Percentiles rank a stretch among this genome's conserved stretches.
These are phyloP conservation scores for Anniella stebbinsi DNA, from an alignment of 2,797 vertebrate genomes.

Conservation along the genomic window DNA sequence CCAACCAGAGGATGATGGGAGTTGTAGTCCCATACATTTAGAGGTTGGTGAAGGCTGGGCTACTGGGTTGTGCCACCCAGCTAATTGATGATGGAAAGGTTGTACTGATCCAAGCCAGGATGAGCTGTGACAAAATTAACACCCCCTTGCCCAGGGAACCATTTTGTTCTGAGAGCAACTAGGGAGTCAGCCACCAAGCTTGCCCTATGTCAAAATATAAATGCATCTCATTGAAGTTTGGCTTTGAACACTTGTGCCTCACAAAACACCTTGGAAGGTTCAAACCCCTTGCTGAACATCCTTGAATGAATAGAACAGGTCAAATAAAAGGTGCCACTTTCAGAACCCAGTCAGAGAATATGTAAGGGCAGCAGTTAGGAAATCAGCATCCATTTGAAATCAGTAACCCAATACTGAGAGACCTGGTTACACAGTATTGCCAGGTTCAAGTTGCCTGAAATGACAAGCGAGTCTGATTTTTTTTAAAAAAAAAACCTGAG, in stretches of 20 bases:
- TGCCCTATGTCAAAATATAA: background rate
- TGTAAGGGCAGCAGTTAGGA: conserved; percentile 13
- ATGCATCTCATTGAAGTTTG: background rate
- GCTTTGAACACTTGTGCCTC: background rate
- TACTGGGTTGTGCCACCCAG: background rate
- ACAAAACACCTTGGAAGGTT: background rate
- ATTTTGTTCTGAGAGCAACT: background rate
- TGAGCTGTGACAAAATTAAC: background rate
- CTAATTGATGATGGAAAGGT: background rate
- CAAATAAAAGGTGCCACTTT: background rate
- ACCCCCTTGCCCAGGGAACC: background rate
- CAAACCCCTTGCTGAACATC: background rate
- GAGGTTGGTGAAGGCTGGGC: too few species aligned
- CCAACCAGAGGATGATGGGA: too few species aligned
- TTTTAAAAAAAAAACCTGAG: conserved; percentile 53
- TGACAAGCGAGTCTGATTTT: conserved; percentile 60
- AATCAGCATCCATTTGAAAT: conserved; percentile 23
- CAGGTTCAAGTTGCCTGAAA: conserved; percentile 61
- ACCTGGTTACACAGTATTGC: conserved; percentile 33
- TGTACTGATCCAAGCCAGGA: background rate
- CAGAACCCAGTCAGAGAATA: background rate
- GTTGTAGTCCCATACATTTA: too few species aligned
- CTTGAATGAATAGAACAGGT: background rate
- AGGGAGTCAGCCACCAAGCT: background rate
- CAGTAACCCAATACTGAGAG: conserved; percentile 41